Evolutionary conservation across 1,140 invertebrate species (phyloP).

Genomic region (Drosophila paulistorum): DNA sequence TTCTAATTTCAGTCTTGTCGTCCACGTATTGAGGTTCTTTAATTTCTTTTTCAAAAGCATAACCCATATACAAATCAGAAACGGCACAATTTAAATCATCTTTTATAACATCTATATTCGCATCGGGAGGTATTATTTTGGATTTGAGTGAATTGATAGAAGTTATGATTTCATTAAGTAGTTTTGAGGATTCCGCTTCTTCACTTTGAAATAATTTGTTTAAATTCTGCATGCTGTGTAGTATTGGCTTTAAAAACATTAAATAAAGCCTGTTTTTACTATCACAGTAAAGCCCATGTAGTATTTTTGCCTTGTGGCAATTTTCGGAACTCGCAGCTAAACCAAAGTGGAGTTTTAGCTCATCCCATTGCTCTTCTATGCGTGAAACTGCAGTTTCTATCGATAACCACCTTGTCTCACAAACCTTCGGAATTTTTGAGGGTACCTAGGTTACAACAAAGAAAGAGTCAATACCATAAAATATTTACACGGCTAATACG

Average conservation of each 20-base stretch:
- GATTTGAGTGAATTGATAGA: slow-evolving; percentile 6
- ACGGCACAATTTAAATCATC: too few species aligned
- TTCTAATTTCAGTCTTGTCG: not conserved
- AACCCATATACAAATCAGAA: slow-evolving; percentile 16
- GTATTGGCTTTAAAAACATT: slow-evolving; percentile 13
- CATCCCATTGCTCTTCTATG: not conserved
- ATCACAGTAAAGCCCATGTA: slow-evolving; percentile 7
- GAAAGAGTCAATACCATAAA: not conserved
- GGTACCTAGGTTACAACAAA: not conserved
- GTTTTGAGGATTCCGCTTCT: slow-evolving; percentile 8
- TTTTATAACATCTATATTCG: slow-evolving; percentile 2
- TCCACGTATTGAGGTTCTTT: not conserved
- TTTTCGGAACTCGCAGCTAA: slow-evolving; percentile 3
- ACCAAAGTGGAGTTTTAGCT: not conserved
- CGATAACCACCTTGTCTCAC: not conserved
- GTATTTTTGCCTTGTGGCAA: slow-evolving; percentile 21
- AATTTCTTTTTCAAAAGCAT: not conserved
- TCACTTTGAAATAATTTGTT: slow-evolving; percentile 23
- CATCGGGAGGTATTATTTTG: slow-evolving; percentile 20
- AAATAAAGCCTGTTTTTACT: slow-evolving; percentile 2
- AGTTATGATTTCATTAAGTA: slow-evolving; percentile 4
- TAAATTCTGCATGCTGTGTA: slow-evolving; percentile 10
- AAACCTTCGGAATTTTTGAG: not conserved
- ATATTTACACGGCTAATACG: not conserved
- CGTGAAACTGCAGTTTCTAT: not conserved